A percentile compares a stretch with the other conserved stretches of the same genome.
Evolutionary conservation across 2,888 invertebrate species (phyloP).

Genomic region (Alsophila aescularia): DNA sequence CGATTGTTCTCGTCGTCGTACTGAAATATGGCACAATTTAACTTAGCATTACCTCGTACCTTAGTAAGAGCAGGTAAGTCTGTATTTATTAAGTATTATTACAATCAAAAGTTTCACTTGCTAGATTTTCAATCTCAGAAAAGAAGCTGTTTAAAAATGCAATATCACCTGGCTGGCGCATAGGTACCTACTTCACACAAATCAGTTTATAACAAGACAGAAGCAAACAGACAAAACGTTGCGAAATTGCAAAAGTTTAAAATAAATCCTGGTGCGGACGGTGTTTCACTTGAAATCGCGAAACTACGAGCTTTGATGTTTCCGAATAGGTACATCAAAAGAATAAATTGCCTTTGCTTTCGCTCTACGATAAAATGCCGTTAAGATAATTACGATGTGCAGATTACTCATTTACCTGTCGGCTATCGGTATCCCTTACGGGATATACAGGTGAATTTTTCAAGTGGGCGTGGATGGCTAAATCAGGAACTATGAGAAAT

Average conservation of each 20-base stretch:
- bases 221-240: constrained; percentile 46
- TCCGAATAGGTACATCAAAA: constrained; percentile 45
- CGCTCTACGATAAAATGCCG: background rate
- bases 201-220: constrained; percentile 35
- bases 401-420: too few species aligned
- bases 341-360: constrained; percentile 34
- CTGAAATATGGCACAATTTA: too few species aligned
- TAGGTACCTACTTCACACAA: constrained; percentile 22
- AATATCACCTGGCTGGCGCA: constrained; percentile 22
- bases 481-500: too few species aligned
- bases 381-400: background rate
- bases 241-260: constrained; percentile 54
- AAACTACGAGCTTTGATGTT: constrained; percentile 36
- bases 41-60: too few species aligned
- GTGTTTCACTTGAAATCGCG: constrained; percentile 37
- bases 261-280: constrained; percentile 45
- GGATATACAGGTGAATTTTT: too few species aligned
- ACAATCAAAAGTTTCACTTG: too few species aligned
- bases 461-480: too few species aligned
- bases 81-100: too few species aligned
- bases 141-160: constrained; percentile 14
- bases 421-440: too few species aligned
- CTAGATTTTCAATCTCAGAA: too few species aligned
- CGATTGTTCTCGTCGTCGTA: too few species aligned
- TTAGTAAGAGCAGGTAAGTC: too few species aligned